Percentiles rank a stretch among this genome's conserved stretches.
phyloP scores from a whole-genome alignment of 2,113 vertebrate genomes.

The Heptranchias perlo region DNA sequence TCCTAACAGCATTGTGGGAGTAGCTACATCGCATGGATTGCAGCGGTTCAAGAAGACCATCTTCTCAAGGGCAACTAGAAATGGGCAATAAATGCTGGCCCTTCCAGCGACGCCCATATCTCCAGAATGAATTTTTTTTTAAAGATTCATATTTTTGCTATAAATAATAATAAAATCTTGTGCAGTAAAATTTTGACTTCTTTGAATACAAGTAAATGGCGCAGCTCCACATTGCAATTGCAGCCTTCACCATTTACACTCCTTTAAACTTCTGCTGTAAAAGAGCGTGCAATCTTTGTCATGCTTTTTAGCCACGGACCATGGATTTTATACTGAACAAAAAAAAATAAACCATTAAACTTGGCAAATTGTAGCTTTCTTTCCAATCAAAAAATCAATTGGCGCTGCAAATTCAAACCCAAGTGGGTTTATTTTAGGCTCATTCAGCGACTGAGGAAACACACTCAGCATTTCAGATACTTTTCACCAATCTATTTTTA shows the following conservation, averaged over 20 bases:
- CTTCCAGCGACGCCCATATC: not conserved
- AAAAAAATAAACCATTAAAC: not conserved
- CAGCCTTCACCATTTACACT: not conserved
- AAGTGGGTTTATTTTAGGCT: not conserved
- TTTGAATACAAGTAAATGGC: not conserved
- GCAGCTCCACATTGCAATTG: not conserved
- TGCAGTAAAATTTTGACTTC: not conserved
- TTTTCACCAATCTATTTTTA: constrained; percentile 20
- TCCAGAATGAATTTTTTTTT: not conserved
- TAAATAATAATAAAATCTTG: not conserved
- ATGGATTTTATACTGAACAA: not conserved
- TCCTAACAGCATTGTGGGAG: no score
- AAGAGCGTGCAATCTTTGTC: not conserved
- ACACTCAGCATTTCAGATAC: constrained; percentile 24
- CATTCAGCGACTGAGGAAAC: constrained; percentile 15
- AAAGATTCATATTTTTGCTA: not conserved
- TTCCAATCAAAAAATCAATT: constrained; percentile 35
- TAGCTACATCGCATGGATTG: not conserved
- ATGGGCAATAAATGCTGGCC: not conserved
- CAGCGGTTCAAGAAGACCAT: not conserved
- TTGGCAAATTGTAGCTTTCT: constrained; percentile 26
- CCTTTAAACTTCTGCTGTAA: not conserved
- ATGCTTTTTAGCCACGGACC: constrained; percentile 20
- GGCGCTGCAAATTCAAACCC: not conserved
- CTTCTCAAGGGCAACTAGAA: not conserved